phyloP scores from a whole-genome alignment of 2,113 vertebrate genomes.

The Phylloscopus whistleri region DNA sequence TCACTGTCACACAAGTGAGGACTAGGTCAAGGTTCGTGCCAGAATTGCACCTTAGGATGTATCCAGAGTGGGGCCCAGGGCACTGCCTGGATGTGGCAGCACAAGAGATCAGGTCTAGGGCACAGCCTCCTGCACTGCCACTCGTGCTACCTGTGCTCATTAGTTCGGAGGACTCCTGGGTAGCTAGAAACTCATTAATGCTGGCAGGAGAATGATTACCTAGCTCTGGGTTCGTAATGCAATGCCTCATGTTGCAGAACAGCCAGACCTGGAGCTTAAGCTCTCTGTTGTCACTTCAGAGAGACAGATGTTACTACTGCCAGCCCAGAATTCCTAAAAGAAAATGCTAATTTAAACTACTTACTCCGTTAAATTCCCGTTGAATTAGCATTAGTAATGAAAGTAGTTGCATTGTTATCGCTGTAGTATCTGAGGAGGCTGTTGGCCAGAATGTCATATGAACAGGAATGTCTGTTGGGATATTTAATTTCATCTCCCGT shows the following conservation, averaged over 20 bases:
- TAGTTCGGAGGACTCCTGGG: background rate
- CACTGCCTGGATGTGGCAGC: background rate
- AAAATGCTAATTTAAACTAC: background rate
- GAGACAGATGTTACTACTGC: background rate
- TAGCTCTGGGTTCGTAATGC: background rate
- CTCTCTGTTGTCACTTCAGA: background rate
- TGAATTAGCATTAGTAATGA: slow-evolving; percentile 25
- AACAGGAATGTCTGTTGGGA: slow-evolving; percentile 28
- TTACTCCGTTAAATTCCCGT: background rate
- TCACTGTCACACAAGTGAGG: background rate
- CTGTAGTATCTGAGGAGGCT: background rate
- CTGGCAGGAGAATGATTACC: background rate
- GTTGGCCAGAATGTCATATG: background rate
- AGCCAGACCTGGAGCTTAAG: background rate
- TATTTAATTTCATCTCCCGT: slow-evolving; percentile 25
- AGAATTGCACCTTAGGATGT: background rate
- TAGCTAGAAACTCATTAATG: background rate
- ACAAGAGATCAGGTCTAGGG: background rate
- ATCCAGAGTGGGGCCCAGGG: background rate
- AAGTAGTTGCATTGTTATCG: background rate
- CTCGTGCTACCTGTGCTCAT: background rate
- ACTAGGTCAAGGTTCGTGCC: background rate
- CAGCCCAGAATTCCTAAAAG: background rate
- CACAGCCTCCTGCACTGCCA: background rate
- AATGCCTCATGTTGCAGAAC: background rate